Evolutionary conservation across 2,888 invertebrate species (phyloP), one percentile per base, ranked within the genome.

Genomic region (Cataglyphis livida): DNA sequence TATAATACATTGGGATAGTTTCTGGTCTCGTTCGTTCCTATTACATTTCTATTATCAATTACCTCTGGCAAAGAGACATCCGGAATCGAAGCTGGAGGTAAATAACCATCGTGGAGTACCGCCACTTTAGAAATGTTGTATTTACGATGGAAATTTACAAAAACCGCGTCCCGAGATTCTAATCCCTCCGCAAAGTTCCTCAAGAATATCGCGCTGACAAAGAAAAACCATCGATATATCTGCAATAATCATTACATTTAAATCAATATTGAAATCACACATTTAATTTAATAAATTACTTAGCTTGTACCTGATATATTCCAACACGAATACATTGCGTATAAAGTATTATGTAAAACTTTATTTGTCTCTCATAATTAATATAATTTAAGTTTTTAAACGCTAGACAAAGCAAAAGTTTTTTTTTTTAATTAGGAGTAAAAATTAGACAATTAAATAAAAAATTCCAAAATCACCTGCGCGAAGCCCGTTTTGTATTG

Each of bases 1-100:
- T 71, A 68, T 10, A 81, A 41, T 10, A 18, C 28, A 12, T 81
- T 28, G 41, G 54, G 59, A 76, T 78, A 61, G 44, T 57, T 32
- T 35, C 78, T 68, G 51, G 38, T 74, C 28, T 68, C 74, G 7
- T 81, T 75, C 10, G 65, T 38, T n/a, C 41, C 18, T 10, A 32
- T 21, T 15, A 66, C 62, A 10, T 79, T 85, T 21, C 91, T 90
- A 84, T 92, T 93, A 81, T 92, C 91, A 57, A 92, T 85, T 18
- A 91, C 88, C 86, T 91, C 92, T 54, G 92, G 92, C n/a, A 90
- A 59, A 6, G 86, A 65, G 38, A 87, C 85, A 61, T 86, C 85
- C n/a, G 87, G 81, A 10, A 87, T 81, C 21, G 83, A 79, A 6
- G 91, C 84, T 12, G 92, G 83, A 83, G 92, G 92, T 54, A 89